phyloP scores from a whole-genome alignment of 2,888 invertebrate genomes.

The Megalurothrips usitatus region DNA sequence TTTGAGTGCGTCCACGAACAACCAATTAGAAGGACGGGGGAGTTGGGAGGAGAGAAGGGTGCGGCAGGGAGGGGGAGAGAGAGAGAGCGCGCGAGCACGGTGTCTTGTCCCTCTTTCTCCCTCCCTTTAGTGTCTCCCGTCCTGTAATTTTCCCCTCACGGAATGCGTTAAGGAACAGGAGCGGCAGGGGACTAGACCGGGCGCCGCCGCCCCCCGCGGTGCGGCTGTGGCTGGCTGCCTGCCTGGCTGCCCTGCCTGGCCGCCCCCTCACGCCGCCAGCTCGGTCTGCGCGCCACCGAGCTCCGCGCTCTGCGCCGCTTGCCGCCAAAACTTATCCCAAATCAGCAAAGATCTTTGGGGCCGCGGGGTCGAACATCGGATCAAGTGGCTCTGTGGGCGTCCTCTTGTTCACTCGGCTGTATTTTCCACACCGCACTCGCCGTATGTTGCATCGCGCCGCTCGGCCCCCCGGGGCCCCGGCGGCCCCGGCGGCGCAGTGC shows the following conservation, averaged over 20 bases:
- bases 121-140: not conserved
- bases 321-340: not conserved
- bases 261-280: not conserved
- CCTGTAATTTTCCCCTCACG: slow-evolving; percentile 19
- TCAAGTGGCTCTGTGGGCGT: too few species aligned
- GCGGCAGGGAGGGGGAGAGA: not conserved
- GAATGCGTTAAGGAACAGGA: slow-evolving; percentile 3
- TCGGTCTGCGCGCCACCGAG: not conserved
- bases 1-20: too few species aligned
- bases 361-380: too few species aligned
- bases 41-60: too few species aligned
- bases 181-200: too few species aligned
- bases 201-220: too few species aligned
- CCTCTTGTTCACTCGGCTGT: not conserved
- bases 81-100: not conserved
- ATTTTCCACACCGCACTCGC: not conserved
- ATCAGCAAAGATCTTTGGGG: too few species aligned
- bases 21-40: too few species aligned
- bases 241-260: not conserved
- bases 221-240: not conserved
- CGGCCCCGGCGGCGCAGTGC: too few species aligned
- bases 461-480: too few species aligned
- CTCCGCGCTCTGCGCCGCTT: not conserved
- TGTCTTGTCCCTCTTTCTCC: not conserved
- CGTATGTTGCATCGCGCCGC: too few species aligned